Evolutionary conservation across 2,888 invertebrate genomes (phyloP).

Genomic region (Eilema depressum): DNA sequence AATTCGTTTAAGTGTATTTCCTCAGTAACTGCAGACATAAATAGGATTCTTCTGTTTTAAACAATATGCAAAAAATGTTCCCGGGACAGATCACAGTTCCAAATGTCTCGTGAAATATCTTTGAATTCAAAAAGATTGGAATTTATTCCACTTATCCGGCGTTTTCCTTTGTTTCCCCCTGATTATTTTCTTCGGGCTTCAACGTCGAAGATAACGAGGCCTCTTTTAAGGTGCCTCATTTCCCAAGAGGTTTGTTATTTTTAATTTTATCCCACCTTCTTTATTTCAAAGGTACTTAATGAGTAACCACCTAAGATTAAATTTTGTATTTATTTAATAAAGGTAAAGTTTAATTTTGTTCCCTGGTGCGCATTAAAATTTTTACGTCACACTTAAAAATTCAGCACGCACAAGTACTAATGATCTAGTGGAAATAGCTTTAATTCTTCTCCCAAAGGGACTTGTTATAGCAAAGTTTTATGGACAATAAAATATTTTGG

Average conservation of each 20-base stretch:
- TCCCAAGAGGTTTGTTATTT: conserved; percentile 72
- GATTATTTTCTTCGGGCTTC: conserved; percentile 70
- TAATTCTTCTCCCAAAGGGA: conserved; percentile 17
- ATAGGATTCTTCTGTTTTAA: conserved; percentile 20
- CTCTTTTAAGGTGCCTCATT: conserved; percentile 71
- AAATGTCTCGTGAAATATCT: conserved; percentile 33
- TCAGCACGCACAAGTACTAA: conserved; percentile 30
- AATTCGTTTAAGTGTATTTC: not conserved
- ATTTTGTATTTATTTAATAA: conserved; percentile 40
- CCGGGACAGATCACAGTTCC: conserved; percentile 31
- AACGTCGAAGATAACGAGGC: conserved; percentile 72
- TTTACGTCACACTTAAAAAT: conserved; percentile 36
- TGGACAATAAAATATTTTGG: conserved; percentile 21
- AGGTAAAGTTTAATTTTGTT: conserved; percentile 30
- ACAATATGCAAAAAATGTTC: conserved; percentile 31
- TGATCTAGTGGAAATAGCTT: conserved; percentile 28
- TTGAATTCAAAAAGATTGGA: conserved; percentile 51
- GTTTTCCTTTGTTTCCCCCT: conserved; percentile 67
- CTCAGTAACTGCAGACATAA: conserved; percentile 23
- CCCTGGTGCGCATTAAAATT: conserved; percentile 21
- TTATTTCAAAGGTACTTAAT: conserved; percentile 49
- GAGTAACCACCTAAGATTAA: conserved; percentile 45
- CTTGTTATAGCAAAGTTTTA: conserved; percentile 28
- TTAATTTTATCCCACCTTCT: conserved; percentile 65
- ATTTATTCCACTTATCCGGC: conserved; percentile 58